phyloP scores from a whole-genome alignment of 2,888 invertebrate species.

The Teleiodes luculella region DNA sequence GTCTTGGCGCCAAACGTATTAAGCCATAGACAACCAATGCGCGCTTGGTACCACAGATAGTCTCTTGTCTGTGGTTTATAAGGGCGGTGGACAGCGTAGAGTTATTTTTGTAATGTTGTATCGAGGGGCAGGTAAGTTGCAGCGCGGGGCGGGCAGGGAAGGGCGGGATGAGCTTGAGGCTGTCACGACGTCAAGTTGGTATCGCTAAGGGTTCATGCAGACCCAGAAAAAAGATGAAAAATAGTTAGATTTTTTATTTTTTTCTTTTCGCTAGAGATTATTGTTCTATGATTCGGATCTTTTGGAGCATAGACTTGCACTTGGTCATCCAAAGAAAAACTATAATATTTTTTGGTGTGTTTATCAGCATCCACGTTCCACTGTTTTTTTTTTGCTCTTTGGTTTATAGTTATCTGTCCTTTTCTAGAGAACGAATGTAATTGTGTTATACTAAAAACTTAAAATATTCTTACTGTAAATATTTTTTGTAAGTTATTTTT shows the following conservation, averaged over 20 bases:
- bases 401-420: too few species aligned
- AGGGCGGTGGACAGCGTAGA: neutral
- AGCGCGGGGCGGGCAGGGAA: slow-evolving; percentile 7
- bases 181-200: slow-evolving; percentile 49
- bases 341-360: too few species aligned
- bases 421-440: too few species aligned
- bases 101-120: neutral
- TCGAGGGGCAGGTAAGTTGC: neutral
- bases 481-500: too few species aligned
- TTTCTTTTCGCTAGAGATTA: too few species aligned
- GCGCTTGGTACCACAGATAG: neutral
- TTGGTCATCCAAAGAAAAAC: too few species aligned
- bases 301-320: too few species aligned
- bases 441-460: too few species aligned
- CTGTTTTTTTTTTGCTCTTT: too few species aligned
- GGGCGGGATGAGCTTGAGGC: slow-evolving; percentile 68
- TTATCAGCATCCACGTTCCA: too few species aligned
- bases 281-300: too few species aligned
- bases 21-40: neutral
- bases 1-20: neutral
- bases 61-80: neutral
- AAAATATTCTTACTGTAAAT: too few species aligned
- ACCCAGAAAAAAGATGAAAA: neutral
- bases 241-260: neutral
- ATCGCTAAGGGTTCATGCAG: neutral